Evolutionary conservation across 2,113 vertebrate genomes (phyloP), one percentile per base, ranked within the genome.

Genomic region (Austrofundulus limnaeus): DNA sequence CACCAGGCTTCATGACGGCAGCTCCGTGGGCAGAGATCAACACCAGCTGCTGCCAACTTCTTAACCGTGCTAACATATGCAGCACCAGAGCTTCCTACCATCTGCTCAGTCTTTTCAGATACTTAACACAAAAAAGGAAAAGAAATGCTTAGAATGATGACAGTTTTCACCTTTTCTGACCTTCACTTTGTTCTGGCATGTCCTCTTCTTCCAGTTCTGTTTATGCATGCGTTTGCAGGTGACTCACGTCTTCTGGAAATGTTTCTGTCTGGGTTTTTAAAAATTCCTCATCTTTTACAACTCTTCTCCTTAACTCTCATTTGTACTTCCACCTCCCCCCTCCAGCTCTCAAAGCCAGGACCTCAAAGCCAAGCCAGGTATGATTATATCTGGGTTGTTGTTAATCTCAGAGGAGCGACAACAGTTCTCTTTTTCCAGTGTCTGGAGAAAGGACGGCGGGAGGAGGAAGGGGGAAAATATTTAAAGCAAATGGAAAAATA

Each of bases 241-340:
- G 87, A 90, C 84, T 91, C 82, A 87, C 42, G 80, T 85, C 84
- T 87, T 78, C 77, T 89, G 81, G 81, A 89, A 87, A 78, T 51
- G 62, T 84, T 85, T 90, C 81, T 86, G 88, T 90, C 89, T 89
- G 87, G 79, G 62, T 84, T 83, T 80, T 28, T 28, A 7, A 61
- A 86, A 81, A 87, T 87, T 88, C 82, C 76, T 80, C 69, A 56
- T 83, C 64, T 86, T 85, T 81, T 82, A 83, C 75, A 80, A 77
- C 67, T 74, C 61, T 77, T 58, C 77, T 39, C 7, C 57, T 66
- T 42, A 8, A 28, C 66, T 70, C 54, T 59, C 28, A 31, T 39
- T 75, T n/a, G 37, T 64, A 39, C 52, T 19, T 70, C 71, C 57
- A 48, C 42, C 77, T 77, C 56, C 17, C 48, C 51, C 67, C 55